Base-by-base conservation (phyloP, 1,140 invertebrate species). In the Dryas iulia region DNA sequence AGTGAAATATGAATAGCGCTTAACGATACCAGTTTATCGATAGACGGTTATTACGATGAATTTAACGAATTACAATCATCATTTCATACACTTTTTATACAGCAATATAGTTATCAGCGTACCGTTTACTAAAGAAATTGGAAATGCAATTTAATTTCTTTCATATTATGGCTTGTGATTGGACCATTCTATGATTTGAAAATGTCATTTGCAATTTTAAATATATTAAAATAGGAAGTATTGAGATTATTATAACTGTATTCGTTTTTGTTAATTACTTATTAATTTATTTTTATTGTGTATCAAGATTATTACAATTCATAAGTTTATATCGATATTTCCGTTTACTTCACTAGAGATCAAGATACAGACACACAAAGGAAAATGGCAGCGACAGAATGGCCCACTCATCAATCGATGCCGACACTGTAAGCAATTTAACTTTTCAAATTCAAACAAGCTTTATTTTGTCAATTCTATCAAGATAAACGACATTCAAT, bases 1-100 rank as follows among this genome's bases (percentile, higher is more conserved):
- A 25, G 52, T 73, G 54, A 66, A 73, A 64, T 73, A 63, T 73
- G 67, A 70, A 73, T 61, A 58, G 59, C 24, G 31, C 39, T 63
- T 58, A 69, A 63, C 60, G 67, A 58, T 57, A 52, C 28, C 12
- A 47, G 26, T 64, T 63, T 64, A 59, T 63, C 61, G 60, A 69
- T 69, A 69, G 26, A 59, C 64, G 54, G 33, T 56, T 59, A 66
- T 66, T 66, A 66, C 56, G 54, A 58, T 30, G 12, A 59, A 59
- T 59, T 56, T 47, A 47, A 58, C 64, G 35, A 66, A 65, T 58
- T 57, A 23, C 14, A 39, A 59, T 59, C 56, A 25, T 2, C 0
- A 21, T 21, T 25, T 8, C n/a, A 47, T 47, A 47, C 18, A 18
- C 14, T 21, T 47, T n/a, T 47, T 47, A 47, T 47, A 21, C 2